These are phyloP conservation scores for Numenius phaeopus DNA, from an alignment of 2,797 vertebrate genomes.

Conservation along the genomic window DNA sequence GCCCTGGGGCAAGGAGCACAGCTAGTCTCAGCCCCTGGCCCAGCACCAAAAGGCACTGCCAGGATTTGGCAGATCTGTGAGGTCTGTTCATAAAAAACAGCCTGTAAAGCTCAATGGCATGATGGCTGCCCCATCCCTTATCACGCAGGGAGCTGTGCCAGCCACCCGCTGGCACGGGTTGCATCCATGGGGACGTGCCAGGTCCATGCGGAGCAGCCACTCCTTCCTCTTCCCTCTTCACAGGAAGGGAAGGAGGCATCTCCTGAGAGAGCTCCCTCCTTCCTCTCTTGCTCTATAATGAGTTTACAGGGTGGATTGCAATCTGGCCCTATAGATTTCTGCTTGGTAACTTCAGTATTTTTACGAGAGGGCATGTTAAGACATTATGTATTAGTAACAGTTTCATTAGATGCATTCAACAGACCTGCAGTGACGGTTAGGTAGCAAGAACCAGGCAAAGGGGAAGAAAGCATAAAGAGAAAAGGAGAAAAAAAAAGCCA, in stretches of 20 bases:
- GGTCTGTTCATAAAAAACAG: not conserved
- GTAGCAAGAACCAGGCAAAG: not conserved
- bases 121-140: not conserved
- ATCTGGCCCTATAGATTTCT: not conserved
- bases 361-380: not conserved
- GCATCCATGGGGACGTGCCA: accelerated
- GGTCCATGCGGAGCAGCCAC: accelerated
- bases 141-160: accelerated
- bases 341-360: not conserved
- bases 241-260: not conserved
- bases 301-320: not conserved
- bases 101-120: not conserved
- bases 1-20: not conserved
- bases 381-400: not conserved
- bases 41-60: accelerated
- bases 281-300: not conserved
- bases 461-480: not conserved
- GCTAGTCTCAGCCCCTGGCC: not conserved
- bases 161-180: not conserved
- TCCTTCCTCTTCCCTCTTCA: not conserved
- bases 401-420: not conserved
- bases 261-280: not conserved
- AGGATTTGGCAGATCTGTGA: not conserved
- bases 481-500: not conserved
- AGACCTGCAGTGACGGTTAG: not conserved